Evolutionary conservation across 2,797 vertebrate genomes (phyloP).

Genomic region (Leptodactylus fallax): DNA sequence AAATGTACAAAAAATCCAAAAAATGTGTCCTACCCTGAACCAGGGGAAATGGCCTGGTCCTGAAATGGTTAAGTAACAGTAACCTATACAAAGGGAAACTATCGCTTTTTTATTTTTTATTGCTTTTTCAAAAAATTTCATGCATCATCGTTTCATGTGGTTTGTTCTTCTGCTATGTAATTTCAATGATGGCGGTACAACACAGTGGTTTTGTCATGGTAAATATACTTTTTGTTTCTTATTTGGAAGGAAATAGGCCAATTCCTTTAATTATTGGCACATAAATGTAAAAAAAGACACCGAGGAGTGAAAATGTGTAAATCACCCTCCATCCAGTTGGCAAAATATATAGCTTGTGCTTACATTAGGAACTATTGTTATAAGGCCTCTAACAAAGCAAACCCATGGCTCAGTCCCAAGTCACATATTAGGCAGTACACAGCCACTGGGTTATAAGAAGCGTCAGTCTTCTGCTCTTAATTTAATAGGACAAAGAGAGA

Average conservation of each 20-base stretch:
- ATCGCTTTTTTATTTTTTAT: too few relatives aligned
- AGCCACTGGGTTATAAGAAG: slow-evolving; percentile 55
- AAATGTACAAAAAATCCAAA: too few relatives aligned
- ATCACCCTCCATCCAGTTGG: slow-evolving; percentile 32
- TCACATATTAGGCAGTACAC: slow-evolving; percentile 25
- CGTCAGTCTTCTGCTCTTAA: slow-evolving; percentile 62
- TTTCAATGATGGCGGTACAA: not conserved
- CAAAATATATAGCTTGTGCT: slow-evolving; percentile 30
- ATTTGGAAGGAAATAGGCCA: slow-evolving; percentile 12
- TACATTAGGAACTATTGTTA: slow-evolving; percentile 54
- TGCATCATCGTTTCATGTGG: not conserved
- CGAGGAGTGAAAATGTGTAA: slow-evolving; percentile 39
- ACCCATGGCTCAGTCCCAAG: slow-evolving; percentile 48
- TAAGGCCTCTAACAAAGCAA: slow-evolving; percentile 53
- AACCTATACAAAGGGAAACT: not conserved
- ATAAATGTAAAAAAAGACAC: slow-evolving; percentile 12
- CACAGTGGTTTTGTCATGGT: not conserved
- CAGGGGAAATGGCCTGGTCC: too few relatives aligned
- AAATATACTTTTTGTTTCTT: not conserved
- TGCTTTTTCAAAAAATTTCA: not conserved
- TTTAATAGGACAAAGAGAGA: slow-evolving; percentile 72
- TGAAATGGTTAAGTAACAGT: too few relatives aligned
- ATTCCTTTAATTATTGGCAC: slow-evolving; percentile 26
- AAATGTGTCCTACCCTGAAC: too few relatives aligned
- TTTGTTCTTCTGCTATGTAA: not conserved